Conservation (phyloP, 2,113 vertebrate species). For the Crocuta crocuta region DNA sequence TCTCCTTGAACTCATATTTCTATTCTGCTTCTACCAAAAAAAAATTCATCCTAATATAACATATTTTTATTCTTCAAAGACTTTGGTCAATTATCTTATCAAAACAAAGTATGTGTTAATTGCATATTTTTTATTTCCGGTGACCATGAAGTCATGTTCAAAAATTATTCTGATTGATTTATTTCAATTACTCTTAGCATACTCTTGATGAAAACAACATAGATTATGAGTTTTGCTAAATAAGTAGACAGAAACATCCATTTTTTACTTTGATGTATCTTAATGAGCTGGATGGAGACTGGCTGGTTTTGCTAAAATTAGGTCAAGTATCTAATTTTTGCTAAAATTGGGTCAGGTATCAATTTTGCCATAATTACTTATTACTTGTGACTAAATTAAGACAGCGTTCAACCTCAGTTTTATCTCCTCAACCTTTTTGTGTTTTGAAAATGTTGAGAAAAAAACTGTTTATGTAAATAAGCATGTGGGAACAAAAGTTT, state of each 20-base stretch:
- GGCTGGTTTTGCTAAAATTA: slow-evolving; percentile 43
- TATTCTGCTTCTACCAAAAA: slow-evolving; percentile 30
- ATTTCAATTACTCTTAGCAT: slow-evolving; percentile 12
- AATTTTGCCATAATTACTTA: slow-evolving; percentile 41
- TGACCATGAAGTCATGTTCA: slow-evolving; percentile 6
- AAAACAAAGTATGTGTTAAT: slow-evolving; percentile 48
- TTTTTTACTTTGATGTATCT: slow-evolving; percentile 22
- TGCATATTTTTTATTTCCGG: neutral
- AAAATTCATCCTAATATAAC: neutral
- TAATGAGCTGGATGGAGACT: neutral
- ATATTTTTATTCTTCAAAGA: slow-evolving; percentile 35
- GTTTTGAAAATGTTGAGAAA: slow-evolving; percentile 6
- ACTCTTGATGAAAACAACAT: slow-evolving; percentile 22
- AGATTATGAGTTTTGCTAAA: slow-evolving; percentile 3
- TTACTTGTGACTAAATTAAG: slow-evolving; percentile 22
- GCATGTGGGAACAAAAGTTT: neutral
- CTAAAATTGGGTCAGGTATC: slow-evolving; percentile 48
- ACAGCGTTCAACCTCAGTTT: neutral
- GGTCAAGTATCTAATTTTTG: slow-evolving; percentile 47
- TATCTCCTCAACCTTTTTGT: neutral
- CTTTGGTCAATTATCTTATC: slow-evolving; percentile 5
- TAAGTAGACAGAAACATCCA: slow-evolving; percentile 33
- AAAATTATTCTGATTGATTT: slow-evolving; percentile 31
- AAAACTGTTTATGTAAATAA: neutral
- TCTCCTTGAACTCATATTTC: slow-evolving; percentile 16